Base-by-base conservation (phyloP, 2,888 invertebrate species). In the Xiphydria camelus region DNA sequence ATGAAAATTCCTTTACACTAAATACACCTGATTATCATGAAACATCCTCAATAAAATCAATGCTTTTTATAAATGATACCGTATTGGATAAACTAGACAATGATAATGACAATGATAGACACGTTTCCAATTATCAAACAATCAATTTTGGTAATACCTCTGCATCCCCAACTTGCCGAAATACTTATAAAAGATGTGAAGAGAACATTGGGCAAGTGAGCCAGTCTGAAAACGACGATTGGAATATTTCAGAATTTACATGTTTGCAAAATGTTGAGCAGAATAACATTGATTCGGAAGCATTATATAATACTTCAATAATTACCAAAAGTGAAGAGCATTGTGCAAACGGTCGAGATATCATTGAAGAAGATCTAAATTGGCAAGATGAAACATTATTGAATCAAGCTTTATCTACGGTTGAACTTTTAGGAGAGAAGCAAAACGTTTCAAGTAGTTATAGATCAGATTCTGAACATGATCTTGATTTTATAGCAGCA, bases 51-150 rank as follows among this genome's bases (percentile, higher is more conserved):
- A n/a, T n/a, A n/a, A n/a, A n/a, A n/a, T 53, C 51, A 14, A 25
- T 60, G 19, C 35, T 57, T 10, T 51, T 33, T 9, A 22, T 57
- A 26, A 53, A 57, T 31, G 49, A 59, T 15, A 49, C 55, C 3
- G 3, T 36, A 12, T 21, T 36, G 7, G 21, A 36, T 12, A 12
- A 5, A n/a, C 12, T 36, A 36, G 50, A 47, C 19, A 17, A 46
- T 31, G 42, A 36, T 6, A 29, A 12, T 1, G 29, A 29, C 7
- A 29, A 3, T 1, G 29, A 29, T 29, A 15, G 15, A 29, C 29
- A 29, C 12, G 15, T 12, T n/a, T n/a, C n/a, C n/a, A n/a, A n/a
- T n/a, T n/a, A n/a, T n/a, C n/a, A n/a, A n/a, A n/a, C n/a, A n/a
- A n/a, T n/a, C n/a, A n/a, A n/a, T n/a, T n/a, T n/a, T n/a, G n/a